These are phyloP conservation scores for Sialis lutaria DNA, from an alignment of 2,888 invertebrate species.

Conservation along the genomic window DNA sequence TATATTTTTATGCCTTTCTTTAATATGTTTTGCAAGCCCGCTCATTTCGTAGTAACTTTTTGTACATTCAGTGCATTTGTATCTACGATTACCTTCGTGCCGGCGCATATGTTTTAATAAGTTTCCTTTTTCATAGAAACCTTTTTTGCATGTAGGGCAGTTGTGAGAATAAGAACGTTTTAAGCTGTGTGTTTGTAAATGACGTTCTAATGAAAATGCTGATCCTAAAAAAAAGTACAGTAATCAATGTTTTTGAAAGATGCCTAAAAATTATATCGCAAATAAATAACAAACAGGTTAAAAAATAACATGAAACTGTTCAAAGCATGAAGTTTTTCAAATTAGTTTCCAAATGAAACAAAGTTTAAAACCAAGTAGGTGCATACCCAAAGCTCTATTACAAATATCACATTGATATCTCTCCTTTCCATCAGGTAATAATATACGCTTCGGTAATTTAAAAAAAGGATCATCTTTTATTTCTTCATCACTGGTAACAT, in stretches of 20 bases:
- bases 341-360: no score
- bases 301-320: no score
- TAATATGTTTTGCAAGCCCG: conserved; percentile 1
- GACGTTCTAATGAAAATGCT: neutral
- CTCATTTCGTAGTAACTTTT: conserved; percentile 3
- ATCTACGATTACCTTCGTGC: conserved; percentile 16
- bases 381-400: neutral
- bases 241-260: no score
- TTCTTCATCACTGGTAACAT: neutral
- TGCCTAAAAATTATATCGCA: no score
- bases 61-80: conserved; percentile 3
- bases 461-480: neutral
- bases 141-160: conserved; percentile 27
- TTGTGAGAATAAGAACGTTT: conserved; percentile 16
- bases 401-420: neutral
- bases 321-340: no score
- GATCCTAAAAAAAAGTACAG: neutral
- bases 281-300: no score
- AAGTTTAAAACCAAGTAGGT: no score
- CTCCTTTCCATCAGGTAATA: neutral
- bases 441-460: neutral
- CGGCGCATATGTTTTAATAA: conserved; percentile 28
- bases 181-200: conserved; percentile 1
- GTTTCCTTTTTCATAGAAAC: conserved; percentile 29
- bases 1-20: neutral